A percentile compares a stretch with the other conserved stretches of the same genome.
These are phyloP conservation scores for Ptilodon capucinus DNA, from an alignment of 2,888 invertebrate species.

Conservation along the genomic window DNA sequence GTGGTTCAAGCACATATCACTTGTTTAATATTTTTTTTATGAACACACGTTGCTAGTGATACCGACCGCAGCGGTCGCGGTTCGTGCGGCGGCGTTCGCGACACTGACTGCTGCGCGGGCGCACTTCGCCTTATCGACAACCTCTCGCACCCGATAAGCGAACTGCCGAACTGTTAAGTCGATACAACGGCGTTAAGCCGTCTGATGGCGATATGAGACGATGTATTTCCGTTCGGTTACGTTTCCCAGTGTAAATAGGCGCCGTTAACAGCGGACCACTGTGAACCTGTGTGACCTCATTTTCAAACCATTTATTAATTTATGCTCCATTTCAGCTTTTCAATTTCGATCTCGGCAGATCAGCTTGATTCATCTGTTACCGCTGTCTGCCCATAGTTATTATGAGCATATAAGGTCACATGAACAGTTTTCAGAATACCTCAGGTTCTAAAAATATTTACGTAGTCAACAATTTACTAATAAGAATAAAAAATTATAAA, in stretches of 20 bases:
- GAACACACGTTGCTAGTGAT: constrained; percentile 43
- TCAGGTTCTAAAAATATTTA: no score
- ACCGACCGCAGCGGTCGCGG: constrained; percentile 5
- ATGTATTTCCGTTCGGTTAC: constrained; percentile 12
- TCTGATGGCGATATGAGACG: constrained; percentile 1
- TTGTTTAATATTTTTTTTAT: constrained; percentile 58
- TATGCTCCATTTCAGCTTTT: no score
- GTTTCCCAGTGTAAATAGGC: constrained; percentile 1
- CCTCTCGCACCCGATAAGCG: constrained; percentile 69
- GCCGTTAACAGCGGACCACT: not conserved
- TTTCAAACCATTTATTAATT: not conserved
- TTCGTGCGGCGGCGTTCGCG: constrained; percentile 45
- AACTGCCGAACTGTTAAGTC: constrained; percentile 47
- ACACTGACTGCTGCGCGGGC: constrained; percentile 61
- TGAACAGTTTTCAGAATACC: no score
- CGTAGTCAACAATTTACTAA: no score
- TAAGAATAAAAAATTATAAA: no score
- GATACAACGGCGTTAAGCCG: constrained; percentile 20
- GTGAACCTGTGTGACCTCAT: not conserved
- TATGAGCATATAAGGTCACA: no score
- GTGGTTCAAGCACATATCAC: constrained; percentile 56
- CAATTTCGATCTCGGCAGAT: no score
- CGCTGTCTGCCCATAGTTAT: no score
- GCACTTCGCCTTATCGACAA: constrained; percentile 65
- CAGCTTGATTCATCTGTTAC: no score